Base-by-base conservation (phyloP, 2,888 invertebrate species). In the Hypsopygia costalis region DNA sequence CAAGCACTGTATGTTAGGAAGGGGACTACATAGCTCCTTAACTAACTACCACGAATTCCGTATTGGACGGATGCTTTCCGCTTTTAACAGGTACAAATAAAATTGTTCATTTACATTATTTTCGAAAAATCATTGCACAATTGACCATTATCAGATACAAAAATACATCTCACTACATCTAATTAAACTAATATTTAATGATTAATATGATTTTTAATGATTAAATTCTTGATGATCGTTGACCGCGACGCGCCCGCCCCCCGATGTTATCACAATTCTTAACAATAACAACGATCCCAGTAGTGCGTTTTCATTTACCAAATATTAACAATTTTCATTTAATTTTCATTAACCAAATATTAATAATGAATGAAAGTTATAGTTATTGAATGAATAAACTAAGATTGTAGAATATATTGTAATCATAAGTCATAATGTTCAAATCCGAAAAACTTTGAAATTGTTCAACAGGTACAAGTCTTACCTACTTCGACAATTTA, bases 151-250 rank as follows among this genome's bases (percentile, higher is more conserved):
- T 63, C 33, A 67, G 65, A 71, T 86, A 86, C 76, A 86, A 86
- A 86, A 86, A 86, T 86, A 87, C 75, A 77, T 81, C 69, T 81
- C 69, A 61, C 79, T 82, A 83, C 75, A 68, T 59, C 75, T 81
- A 81, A 76, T 65, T 78, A 72, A 81, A 80, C 75, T 80, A 78
- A 68, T 62, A 52, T 59, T 62, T 61, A 51, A 44, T 45, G 46
- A 45, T 59, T 55, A 67, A 69, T 65, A 68, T 66, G 70, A 61
- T 62, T 54, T 65, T 52, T 48, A 46, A 51, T 46, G 40, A 43
- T 49, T 40, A 35, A 43, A 43, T 37, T 41, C 46, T 52, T 50
- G 16, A 16, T 4, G 16, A 4, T 4, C 16, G 4, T 16, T 16
- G 53, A 52, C 55, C 69, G 71, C 70, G 69, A 61, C 63, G 49